phyloP scores from a whole-genome alignment of 2,888 invertebrate genomes.

The Bruchidius siliquastri region DNA sequence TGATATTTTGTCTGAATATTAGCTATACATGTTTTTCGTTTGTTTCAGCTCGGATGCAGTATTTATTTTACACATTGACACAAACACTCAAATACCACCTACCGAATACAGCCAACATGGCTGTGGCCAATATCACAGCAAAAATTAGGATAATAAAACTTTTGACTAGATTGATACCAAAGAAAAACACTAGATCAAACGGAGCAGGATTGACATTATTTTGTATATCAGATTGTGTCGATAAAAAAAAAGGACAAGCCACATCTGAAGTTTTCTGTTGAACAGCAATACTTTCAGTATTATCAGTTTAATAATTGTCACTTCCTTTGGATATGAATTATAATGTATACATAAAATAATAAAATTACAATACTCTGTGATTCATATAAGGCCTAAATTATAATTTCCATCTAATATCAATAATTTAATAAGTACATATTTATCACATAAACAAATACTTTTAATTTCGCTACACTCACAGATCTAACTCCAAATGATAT shows the following conservation, averaged over 20 bases:
- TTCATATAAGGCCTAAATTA: background rate
- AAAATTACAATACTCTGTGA: background rate
- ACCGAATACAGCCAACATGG: background rate
- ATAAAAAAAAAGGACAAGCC: no score
- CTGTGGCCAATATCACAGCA: conserved; percentile 34
- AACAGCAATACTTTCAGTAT: no score
- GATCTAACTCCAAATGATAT: background rate
- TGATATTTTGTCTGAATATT: no score
- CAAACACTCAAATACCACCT: background rate
- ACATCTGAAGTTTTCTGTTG: no score
- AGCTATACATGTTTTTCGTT: no score
- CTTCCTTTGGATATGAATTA: background rate
- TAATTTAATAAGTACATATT: background rate
- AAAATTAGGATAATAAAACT: conserved; percentile 25
- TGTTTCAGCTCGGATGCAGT: background rate
- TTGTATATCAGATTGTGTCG: no score
- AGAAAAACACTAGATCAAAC: no score
- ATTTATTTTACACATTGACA: background rate
- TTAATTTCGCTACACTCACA: background rate
- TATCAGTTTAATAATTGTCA: background rate
- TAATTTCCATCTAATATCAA: background rate
- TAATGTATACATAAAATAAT: background rate
- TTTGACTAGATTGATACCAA: conserved; percentile 31
- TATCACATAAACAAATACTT: background rate
- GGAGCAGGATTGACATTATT: no score